A percentile compares a stretch with the other conserved stretches of the same genome.
These are phyloP conservation scores for Metopia argyrocephala DNA, from an alignment of 2,888 invertebrate genomes.

Conservation along the genomic window DNA sequence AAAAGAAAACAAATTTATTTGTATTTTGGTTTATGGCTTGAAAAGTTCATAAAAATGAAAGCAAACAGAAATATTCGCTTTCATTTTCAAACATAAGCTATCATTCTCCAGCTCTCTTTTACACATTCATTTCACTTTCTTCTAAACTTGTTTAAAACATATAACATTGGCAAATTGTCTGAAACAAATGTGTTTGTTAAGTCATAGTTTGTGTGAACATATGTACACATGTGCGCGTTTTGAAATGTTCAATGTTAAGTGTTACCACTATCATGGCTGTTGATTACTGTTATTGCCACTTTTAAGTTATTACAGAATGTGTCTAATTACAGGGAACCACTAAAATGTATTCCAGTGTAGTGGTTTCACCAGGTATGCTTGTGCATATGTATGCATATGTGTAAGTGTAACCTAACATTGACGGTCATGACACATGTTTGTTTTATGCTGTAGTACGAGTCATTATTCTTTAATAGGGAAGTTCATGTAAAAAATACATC, in stretches of 20 bases:
- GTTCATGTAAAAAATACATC: too few relatives aligned
- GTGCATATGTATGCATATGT: background rate
- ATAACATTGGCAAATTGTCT: background rate
- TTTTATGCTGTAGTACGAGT: background rate
- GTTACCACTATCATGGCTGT: background rate
- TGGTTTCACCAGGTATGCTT: background rate
- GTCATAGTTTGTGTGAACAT: background rate
- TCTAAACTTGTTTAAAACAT: background rate
- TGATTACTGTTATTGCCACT: slow-evolving; percentile 9
- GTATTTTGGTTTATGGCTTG: slow-evolving; percentile 32
- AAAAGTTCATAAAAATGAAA: slow-evolving; percentile 43
- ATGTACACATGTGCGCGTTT: background rate
- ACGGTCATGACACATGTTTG: background rate
- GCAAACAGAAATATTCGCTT: background rate
- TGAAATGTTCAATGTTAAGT: background rate
- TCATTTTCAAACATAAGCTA: background rate
- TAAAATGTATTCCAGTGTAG: too few relatives aligned
- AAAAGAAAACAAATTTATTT: background rate
- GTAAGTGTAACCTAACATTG: background rate
- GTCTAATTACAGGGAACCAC: slow-evolving; percentile 2
- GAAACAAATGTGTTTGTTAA: background rate
- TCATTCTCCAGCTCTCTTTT: background rate
- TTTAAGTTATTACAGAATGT: background rate
- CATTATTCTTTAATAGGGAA: too few relatives aligned
- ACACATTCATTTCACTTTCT: too few relatives aligned